Evolutionary conservation across 2,113 vertebrate species (phyloP).

Genomic region (Regulus satrapa): DNA sequence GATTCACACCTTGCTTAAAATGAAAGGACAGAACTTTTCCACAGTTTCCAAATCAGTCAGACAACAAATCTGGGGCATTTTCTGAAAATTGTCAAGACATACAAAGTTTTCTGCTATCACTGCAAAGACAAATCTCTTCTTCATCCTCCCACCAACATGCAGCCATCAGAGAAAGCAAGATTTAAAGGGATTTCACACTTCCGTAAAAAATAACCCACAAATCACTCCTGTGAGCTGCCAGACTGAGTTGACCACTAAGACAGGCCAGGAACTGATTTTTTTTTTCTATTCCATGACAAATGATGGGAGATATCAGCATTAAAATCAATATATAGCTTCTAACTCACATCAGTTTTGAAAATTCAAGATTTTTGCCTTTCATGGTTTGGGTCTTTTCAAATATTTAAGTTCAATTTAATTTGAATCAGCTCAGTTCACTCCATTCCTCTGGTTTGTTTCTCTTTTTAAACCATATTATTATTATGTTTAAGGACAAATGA

Average conservation of each 20-base stretch:
- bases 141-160: not conserved
- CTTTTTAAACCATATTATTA: not conserved
- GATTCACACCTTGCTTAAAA: not conserved
- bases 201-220: not conserved
- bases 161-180: not conserved
- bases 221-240: not conserved
- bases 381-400: not conserved
- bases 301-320: fast-evolving
- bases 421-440: not conserved
- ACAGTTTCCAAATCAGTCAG: not conserved
- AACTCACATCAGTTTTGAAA: not conserved
- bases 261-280: not conserved
- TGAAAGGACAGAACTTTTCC: not conserved
- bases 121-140: not conserved
- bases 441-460: not conserved
- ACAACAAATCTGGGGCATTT: not conserved
- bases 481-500: not conserved
- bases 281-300: not conserved
- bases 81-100: not conserved
- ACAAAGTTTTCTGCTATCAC: not conserved
- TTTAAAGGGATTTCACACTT: not conserved
- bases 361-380: not conserved
- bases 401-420: not conserved
- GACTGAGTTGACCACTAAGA: not conserved
- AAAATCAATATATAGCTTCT: not conserved